Conservation (phyloP, 2,797 vertebrate species). For the Adelosebastes latens region DNA sequence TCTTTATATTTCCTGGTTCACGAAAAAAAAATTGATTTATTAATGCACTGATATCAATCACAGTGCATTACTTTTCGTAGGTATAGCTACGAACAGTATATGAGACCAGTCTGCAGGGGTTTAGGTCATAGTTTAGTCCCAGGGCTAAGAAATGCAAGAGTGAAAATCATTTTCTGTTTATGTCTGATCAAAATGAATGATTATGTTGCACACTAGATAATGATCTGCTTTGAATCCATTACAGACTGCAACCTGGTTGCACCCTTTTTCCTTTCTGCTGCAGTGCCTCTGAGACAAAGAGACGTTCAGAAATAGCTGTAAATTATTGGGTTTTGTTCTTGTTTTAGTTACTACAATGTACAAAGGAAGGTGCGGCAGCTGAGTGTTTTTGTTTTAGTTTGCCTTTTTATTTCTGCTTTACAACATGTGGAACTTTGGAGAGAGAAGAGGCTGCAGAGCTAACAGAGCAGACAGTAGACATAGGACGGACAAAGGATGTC, state of each 20-base stretch:
- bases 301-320: conserved; percentile 20
- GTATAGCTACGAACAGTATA: too few species aligned
- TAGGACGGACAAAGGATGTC: background rate
- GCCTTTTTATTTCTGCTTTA: conserved; percentile 19
- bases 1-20: too few species aligned
- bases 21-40: too few species aligned
- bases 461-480: background rate
- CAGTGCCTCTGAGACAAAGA: conserved; percentile 35
- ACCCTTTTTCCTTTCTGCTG: conserved; percentile 23
- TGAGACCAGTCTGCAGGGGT: background rate
- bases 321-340: conserved; percentile 17
- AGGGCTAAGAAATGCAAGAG: background rate
- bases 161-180: background rate
- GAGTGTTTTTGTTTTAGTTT: conserved; percentile 7
- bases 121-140: background rate
- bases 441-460: background rate
- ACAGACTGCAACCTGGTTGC: conserved; percentile 3
- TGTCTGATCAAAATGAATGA: background rate
- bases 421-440: background rate
- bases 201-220: background rate
- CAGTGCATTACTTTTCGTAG: too few species aligned
- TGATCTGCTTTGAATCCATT: background rate
- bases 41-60: too few species aligned
- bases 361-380: conserved; percentile 47
- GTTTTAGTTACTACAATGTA: conserved; percentile 34